Conservation (phyloP, 2,888 invertebrate species). For the Stramonita haemastoma region DNA sequence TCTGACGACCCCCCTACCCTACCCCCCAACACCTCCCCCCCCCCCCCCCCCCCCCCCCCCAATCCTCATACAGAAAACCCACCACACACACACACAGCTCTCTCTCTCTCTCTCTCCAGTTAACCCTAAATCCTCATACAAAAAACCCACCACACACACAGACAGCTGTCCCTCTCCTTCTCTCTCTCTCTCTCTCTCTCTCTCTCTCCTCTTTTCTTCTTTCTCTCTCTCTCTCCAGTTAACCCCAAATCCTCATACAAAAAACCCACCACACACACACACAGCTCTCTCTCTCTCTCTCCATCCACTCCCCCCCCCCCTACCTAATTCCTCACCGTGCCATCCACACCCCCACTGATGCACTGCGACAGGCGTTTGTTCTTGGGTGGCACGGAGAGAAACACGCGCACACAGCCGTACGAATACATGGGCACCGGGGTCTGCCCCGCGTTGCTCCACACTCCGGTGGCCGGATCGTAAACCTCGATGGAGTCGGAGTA, state of each 20-base stretch:
- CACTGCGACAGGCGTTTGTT: constrained; percentile 9
- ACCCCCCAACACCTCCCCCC: background rate
- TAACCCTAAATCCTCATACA: too few relatives aligned
- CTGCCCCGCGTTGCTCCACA: constrained; percentile 63
- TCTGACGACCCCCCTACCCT: background rate
- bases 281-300: background rate
- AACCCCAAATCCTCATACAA: too few relatives aligned
- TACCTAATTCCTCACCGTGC: background rate
- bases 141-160: too few relatives aligned
- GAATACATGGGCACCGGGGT: constrained; percentile 71
- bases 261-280: too few relatives aligned
- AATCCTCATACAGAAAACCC: background rate
- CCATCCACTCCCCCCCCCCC: background rate
- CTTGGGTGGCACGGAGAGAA: constrained; percentile 51
- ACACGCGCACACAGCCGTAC: constrained; percentile 70
- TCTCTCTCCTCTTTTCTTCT: too few relatives aligned
- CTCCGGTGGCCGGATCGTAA: constrained; percentile 62
- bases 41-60: background rate
- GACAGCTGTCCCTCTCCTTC: too few relatives aligned
- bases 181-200: too few relatives aligned
- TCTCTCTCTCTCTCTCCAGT: too few relatives aligned
- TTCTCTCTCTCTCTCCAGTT: too few relatives aligned
- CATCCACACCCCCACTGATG: background rate
- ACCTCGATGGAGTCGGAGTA: constrained; percentile 71
- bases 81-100: background rate